Conservation (phyloP, 2,113 vertebrate genomes). For the Gallinago media region DNA sequence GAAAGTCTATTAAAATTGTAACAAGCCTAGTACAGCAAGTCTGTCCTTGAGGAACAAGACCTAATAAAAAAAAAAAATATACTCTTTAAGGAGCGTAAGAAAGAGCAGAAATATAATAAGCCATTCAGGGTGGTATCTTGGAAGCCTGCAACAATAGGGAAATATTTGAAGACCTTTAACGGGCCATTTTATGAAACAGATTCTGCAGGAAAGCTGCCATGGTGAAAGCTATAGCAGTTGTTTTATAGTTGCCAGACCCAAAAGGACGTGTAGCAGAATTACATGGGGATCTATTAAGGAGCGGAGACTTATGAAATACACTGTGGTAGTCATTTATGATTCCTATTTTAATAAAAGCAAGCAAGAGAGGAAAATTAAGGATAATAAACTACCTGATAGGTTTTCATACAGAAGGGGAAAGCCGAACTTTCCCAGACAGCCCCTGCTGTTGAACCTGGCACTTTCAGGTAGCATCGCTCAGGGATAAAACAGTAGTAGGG, state of each 20-base stretch:
- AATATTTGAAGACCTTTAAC: constrained; percentile 41
- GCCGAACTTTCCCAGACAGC: background rate
- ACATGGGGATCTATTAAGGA: background rate
- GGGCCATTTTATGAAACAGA: background rate
- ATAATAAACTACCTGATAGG: background rate
- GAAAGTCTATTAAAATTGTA: constrained; percentile 48
- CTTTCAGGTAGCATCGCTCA: background rate
- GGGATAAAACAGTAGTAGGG: background rate
- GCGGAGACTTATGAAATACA: background rate
- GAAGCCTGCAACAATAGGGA: constrained; percentile 47
- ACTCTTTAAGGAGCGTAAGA: background rate
- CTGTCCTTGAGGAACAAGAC: constrained; percentile 40
- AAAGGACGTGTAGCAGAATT: constrained; percentile 12
- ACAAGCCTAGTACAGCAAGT: background rate
- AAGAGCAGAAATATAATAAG: constrained; percentile 2
- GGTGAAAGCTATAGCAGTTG: background rate
- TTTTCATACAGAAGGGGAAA: background rate
- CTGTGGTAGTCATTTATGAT: background rate
- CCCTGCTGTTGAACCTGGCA: background rate
- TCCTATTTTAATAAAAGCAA: constrained; percentile 18
- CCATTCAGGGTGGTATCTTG: background rate
- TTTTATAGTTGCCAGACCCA: constrained; percentile 26
- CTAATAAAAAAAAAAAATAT: background rate
- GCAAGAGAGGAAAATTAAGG: background rate
- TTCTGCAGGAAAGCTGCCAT: constrained; percentile 16